phyloP scores from a whole-genome alignment of 1,140 invertebrate genomes.

The Drosophila paulistorum region DNA sequence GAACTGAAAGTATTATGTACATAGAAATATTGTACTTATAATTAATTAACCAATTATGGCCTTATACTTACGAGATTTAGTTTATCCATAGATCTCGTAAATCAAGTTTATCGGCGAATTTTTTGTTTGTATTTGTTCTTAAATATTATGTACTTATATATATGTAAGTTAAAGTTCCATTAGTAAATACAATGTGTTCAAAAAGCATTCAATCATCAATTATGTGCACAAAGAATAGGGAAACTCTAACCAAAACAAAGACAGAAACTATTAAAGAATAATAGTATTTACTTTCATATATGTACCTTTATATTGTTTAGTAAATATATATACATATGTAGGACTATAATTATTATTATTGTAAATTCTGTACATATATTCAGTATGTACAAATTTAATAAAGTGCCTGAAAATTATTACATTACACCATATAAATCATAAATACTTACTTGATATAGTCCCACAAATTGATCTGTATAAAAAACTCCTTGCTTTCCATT shows the following conservation, averaged over 20 bases:
- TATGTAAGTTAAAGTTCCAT: constrained; percentile 43
- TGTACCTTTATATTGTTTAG: constrained; percentile 17
- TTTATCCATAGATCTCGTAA: constrained; percentile 25
- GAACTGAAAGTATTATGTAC: constrained; percentile 75
- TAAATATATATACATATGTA: constrained; percentile 32
- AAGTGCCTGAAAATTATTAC: constrained; percentile 69
- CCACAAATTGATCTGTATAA: too few relatives aligned
- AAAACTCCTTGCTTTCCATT: too few relatives aligned
- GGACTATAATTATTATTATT: constrained; percentile 35
- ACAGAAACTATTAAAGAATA: constrained; percentile 43
- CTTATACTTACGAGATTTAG: constrained; percentile 49
- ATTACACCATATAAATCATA: background rate
- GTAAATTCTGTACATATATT: constrained; percentile 46
- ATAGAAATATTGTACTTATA: constrained; percentile 59
- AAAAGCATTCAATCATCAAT: constrained; percentile 50
- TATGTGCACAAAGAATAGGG: constrained; percentile 51
- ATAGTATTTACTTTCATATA: constrained; percentile 13
- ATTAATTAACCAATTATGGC: constrained; percentile 52
- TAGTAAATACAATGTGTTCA: constrained; percentile 49
- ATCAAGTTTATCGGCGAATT: constrained; percentile 39
- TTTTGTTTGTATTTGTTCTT: constrained; percentile 42
- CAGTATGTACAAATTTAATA: constrained; percentile 70
- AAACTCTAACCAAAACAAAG: constrained; percentile 48
- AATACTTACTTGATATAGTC: too few relatives aligned
- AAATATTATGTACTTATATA: constrained; percentile 66